Conservation (phyloP, 2,888 invertebrate species). For the Prostheceraeus crozeri region DNA sequence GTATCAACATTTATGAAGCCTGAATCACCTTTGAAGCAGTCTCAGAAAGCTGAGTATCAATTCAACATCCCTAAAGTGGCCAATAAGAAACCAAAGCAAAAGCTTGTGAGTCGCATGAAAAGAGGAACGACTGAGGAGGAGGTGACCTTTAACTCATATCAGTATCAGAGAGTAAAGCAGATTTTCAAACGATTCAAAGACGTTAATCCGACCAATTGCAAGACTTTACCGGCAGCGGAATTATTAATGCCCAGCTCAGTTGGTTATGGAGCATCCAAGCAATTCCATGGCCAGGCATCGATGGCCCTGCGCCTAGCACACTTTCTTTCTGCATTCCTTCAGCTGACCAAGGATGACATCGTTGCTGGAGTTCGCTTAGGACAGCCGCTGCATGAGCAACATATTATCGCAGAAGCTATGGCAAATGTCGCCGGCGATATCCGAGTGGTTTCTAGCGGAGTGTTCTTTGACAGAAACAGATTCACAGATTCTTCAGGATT, state of each 20-base stretch:
- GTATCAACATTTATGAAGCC: no score
- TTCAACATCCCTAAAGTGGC: no score
- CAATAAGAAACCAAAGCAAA: no score
- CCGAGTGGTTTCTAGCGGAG: constrained; percentile 82
- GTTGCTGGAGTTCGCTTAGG: not conserved
- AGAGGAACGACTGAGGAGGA: no score
- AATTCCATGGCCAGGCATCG: constrained; percentile 80
- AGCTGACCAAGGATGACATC: constrained; percentile 57
- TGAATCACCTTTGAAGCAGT: no score
- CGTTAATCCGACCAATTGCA: constrained; percentile 31
- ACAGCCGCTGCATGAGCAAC: constrained; percentile 76
- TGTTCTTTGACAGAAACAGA: constrained; percentile 83
- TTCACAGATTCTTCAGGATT: constrained; percentile 64
- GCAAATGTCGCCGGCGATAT: constrained; percentile 81
- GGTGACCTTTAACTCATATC: no score
- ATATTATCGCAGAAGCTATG: constrained; percentile 88
- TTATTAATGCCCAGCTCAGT: constrained; percentile 76
- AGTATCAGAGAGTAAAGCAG: no score
- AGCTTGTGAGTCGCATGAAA: no score
- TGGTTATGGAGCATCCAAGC: constrained; percentile 74
- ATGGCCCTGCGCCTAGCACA: constrained; percentile 91
- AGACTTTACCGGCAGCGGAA: constrained; percentile 56
- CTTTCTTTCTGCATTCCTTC: constrained; percentile 86
- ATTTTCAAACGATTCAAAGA: no score
- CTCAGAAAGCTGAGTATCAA: no score